Base-by-base conservation (phyloP, 2,113 vertebrate species). In the Xyrauchen texanus region DNA sequence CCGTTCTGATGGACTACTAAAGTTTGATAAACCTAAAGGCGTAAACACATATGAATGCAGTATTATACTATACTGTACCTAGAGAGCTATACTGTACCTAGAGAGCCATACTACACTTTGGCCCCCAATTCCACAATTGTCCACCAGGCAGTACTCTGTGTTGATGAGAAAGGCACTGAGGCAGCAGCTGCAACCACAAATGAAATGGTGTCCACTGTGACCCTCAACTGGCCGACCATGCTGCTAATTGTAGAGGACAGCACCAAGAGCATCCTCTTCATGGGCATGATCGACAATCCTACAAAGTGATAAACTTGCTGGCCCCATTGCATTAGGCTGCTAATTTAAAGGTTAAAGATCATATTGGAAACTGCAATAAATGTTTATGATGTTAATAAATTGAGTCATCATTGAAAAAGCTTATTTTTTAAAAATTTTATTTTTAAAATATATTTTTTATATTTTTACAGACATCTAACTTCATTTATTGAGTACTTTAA, bases 111-210 rank as follows among this genome's bases (percentile, higher is more conserved):
- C 21, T 34, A 34, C 21, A 34, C 21, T 34, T 34, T 34, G 21
- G 21, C 21, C 21, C 1, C 21, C 11, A 34, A 71, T 57, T 72
- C 58, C 61, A 97, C n/a, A 95, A 92, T 85, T 72, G 75, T 89
- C 76, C 95, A 96, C 78, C 86, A 94, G 81, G 92, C 94, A 0
- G 83, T 95, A 73, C 81, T 97, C 71, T 93, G 91, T 4, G 89
- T 96, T 68, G 92, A 93, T 5, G 94, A 98, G 91, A 94, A 88
- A 0, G 94, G 93, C 79, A 96, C 93, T 0, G 93, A 94, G 72
- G 94, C 88, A 44, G 87, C 88, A 7, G 88, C 86, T 34, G 52
- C 0, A 72, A 93, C 91, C 72, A 84, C 62, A 1, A 3, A 57
- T 0, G 84, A 90, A 70, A 49, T 83, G 6, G 82, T 92, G 66